phyloP scores from a whole-genome alignment of 2,797 vertebrate genomes.

The Tapera naevia region DNA sequence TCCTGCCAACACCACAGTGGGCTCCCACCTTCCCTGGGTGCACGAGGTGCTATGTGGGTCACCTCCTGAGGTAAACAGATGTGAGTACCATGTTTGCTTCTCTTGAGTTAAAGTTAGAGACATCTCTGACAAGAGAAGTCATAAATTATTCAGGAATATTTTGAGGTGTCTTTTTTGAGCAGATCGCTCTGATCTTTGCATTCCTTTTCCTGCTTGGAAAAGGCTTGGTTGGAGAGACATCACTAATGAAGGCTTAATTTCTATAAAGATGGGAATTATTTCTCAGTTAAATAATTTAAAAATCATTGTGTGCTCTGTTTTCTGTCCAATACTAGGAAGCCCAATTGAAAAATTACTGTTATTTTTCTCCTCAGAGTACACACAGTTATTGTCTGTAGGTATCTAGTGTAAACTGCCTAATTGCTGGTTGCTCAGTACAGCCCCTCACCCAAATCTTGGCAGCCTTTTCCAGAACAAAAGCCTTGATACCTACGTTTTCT shows the following conservation, averaged over 20 bases:
- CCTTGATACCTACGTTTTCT: neutral
- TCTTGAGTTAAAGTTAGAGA: neutral
- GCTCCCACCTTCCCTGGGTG: accelerated
- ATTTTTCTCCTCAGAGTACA: neutral
- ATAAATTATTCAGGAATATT: neutral
- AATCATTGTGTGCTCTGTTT: neutral
- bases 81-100: accelerated
- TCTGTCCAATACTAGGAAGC: neutral
- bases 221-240: neutral
- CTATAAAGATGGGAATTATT: neutral
- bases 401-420: neutral
- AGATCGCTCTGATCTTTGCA: neutral
- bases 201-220: neutral
- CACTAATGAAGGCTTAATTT: neutral
- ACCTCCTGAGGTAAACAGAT: neutral
- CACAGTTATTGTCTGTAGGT: neutral
- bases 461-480: neutral
- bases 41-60: accelerated
- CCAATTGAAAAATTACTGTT: neutral
- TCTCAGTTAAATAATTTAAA: neutral
- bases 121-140: neutral
- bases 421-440: neutral
- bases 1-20: neutral
- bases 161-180: accelerated
- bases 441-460: neutral